Evolutionary conservation across 2,113 vertebrate species (phyloP), one percentile per base, ranked within the genome.

Genomic region (Grus americana): DNA sequence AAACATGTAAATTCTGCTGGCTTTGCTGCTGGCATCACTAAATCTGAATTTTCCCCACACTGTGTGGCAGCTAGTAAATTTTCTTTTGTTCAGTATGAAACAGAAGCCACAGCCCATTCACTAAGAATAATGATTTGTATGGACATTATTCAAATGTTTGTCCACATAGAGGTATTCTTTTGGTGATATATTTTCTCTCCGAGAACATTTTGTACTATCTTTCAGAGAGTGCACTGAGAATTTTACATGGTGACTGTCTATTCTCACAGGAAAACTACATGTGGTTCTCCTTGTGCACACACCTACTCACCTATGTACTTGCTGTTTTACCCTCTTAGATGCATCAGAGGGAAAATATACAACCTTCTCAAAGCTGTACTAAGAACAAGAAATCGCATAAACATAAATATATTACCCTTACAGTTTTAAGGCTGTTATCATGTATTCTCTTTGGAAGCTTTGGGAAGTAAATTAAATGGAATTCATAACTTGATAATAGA

Each of bases 61-160:
- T 44, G 10, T 44, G 55, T 72, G 61, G 73, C 84, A 92, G 70
- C 21, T n/a, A 78, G 50, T 82, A 89, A 73, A 91, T 95, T 86
- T 88, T 88, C 38, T 91, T 91, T 85, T 91, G 49, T 84, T 85
- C 46, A 15, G 30, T 22, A 67, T 93, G 88, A 81, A 95, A 86
- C 30, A 91, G 68, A 94, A 91, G 68, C 24, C 61, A 93, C 23
- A 80, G 57, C 17, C 52, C 29, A 88, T 79, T 90, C 65, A 72
- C 52, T 65, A 85, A 79, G 38, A 88, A 79, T 1, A 75, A 30
- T 5, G 32, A 79, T 85, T 93, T 94, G 30, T 72, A 84, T 15
- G 42, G 73, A 67, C 54, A 50, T 84, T 89, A 82, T 74, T 89
- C 78, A 91, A 95, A 78, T 10, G 32, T 55, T 79, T 6, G 1